These are phyloP conservation scores for Acromyrmex heyeri DNA, from an alignment of 1,140 invertebrate genomes.

Conservation along the genomic window DNA sequence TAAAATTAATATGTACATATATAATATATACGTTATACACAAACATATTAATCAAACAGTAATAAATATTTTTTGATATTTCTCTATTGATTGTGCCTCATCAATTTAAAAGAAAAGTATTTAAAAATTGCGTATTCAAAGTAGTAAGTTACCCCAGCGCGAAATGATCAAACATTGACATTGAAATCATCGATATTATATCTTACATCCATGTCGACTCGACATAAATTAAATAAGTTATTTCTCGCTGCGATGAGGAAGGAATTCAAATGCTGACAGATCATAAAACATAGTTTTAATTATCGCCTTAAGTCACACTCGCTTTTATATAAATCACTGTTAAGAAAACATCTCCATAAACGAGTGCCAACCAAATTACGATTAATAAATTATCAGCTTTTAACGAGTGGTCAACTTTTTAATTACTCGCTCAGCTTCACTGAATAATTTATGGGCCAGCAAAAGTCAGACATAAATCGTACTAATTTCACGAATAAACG, in stretches of 20 bases:
- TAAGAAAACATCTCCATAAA: slow-evolving; percentile 44
- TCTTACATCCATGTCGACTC: no score
- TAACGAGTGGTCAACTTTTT: slow-evolving; percentile 70
- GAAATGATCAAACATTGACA: no score
- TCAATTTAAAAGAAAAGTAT: not conserved
- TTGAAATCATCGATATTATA: no score
- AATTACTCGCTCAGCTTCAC: slow-evolving; percentile 60
- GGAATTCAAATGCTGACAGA: not conserved
- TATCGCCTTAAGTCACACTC: slow-evolving; percentile 3
- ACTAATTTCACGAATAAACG: slow-evolving; percentile 1
- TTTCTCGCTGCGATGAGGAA: no score
- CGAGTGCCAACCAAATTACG: slow-evolving; percentile 23
- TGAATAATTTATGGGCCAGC: slow-evolving; percentile 49
- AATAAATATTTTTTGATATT: not conserved
- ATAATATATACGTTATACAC: not conserved
- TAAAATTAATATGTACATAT: not conserved
- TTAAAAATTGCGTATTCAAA: not conserved
- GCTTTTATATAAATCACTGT: not conserved
- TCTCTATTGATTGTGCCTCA: not conserved
- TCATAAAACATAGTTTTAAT: slow-evolving; percentile 31
- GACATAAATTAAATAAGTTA: no score
- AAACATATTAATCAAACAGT: not conserved
- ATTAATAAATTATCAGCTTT: slow-evolving; percentile 69
- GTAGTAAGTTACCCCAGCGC: not conserved
- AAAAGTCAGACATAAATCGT: slow-evolving; percentile 39